These are phyloP conservation scores for Oeneis ivallda DNA, from an alignment of 2,888 invertebrate species.

Conservation along the genomic window DNA sequence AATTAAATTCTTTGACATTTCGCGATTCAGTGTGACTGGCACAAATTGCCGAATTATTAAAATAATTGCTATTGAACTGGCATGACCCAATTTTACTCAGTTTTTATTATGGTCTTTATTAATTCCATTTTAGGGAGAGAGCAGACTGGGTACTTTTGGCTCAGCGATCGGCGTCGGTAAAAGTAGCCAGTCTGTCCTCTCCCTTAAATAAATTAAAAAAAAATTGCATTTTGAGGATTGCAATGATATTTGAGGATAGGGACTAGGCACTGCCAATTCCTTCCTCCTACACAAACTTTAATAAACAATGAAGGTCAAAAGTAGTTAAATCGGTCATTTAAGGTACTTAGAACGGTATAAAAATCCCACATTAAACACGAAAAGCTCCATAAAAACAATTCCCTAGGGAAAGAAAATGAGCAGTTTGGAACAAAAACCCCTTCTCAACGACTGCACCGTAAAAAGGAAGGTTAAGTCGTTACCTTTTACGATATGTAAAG, in stretches of 20 bases:
- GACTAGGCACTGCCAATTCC: no score
- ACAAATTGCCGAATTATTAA: constrained; percentile 62
- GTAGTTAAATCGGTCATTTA: neutral
- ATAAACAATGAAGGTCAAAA: neutral
- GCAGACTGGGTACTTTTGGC: no score
- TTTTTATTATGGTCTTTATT: no score
- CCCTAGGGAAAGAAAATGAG: constrained; percentile 8
- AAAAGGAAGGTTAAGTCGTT: constrained; percentile 21
- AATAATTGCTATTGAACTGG: constrained; percentile 43
- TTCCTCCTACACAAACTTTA: no score
- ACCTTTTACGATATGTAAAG: constrained; percentile 27
- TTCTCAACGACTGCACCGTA: constrained; percentile 15
- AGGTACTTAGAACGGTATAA: neutral
- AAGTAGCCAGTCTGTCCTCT: no score
- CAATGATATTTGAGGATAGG: no score
- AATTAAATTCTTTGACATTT: constrained; percentile 4
- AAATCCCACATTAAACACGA: constrained; percentile 7
- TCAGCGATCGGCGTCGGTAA: no score
- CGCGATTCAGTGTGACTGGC: constrained; percentile 66
- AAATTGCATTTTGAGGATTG: no score
- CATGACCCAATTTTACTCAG: neutral
- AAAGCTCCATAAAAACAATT: constrained; percentile 15
- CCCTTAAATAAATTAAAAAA: no score
- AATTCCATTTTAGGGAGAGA: no score
- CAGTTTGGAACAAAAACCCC: constrained; percentile 16